phyloP scores from a whole-genome alignment of 2,888 invertebrate genomes.

The Scaptomyza cyrtandrae region DNA sequence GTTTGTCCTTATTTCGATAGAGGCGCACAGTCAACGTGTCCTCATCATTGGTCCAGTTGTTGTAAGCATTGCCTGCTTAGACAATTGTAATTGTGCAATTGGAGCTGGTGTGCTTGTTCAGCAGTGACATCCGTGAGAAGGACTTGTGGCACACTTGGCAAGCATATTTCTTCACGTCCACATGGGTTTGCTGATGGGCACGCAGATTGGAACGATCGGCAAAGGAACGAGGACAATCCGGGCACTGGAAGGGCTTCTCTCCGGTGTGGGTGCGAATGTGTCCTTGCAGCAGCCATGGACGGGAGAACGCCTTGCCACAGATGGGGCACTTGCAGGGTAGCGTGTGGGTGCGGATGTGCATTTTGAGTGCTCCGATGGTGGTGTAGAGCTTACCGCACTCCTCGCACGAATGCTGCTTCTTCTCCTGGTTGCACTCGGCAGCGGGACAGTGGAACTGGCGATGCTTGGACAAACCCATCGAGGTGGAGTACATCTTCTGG shows the following conservation, averaged over 20 bases:
- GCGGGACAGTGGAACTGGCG: constrained; percentile 97
- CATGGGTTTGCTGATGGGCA: constrained; percentile 84
- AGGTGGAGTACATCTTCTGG: constrained; percentile 97
- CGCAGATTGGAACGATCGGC: constrained; percentile 84
- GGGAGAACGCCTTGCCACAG: constrained; percentile 84
- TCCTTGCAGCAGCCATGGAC: constrained; percentile 84
- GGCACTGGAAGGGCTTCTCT: constrained; percentile 83
- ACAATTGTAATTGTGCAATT: constrained; percentile 82
- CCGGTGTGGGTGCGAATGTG: constrained; percentile 84
- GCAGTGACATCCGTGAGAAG: constrained; percentile 84
- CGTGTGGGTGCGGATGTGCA: constrained; percentile 84
- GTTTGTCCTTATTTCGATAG: constrained; percentile 1
- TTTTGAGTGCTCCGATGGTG: constrained; percentile 83
- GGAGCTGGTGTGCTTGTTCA: constrained; percentile 83
- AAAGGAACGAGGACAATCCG: constrained; percentile 83
- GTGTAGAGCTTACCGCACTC: constrained; percentile 84
- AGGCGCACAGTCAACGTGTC: constrained; percentile 21
- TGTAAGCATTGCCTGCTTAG: constrained; percentile 40
- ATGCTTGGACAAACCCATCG: constrained; percentile 97
- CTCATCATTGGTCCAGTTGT: background rate
- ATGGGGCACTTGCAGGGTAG: constrained; percentile 84
- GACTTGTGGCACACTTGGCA: constrained; percentile 83
- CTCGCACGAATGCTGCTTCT: constrained; percentile 88
- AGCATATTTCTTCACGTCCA: constrained; percentile 83
- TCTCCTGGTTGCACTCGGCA: constrained; percentile 91